A percentile compares a stretch with the other conserved stretches of the same genome.
Conservation (phyloP, 1,140 invertebrate genomes). For the Drosophila asahinai region DNA sequence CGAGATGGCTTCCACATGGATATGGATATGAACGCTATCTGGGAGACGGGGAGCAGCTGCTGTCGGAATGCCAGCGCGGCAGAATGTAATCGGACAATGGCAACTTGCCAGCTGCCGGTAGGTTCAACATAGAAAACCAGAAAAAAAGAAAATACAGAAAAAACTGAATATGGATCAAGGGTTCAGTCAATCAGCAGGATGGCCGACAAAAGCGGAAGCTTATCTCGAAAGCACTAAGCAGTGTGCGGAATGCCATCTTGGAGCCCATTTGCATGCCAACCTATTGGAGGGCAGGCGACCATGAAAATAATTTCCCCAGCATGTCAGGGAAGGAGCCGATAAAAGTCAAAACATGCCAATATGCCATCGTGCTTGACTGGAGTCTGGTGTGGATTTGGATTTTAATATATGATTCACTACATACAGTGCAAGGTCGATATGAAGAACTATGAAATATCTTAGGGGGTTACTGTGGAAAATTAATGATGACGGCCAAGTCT, state of each 20-base stretch:
- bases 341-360: constrained; percentile 76
- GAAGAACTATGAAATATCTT: no score
- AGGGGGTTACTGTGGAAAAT: no score
- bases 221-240: constrained; percentile 48
- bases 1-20: neutral
- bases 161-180: constrained; percentile 49
- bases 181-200: constrained; percentile 70
- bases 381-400: constrained; percentile 6
- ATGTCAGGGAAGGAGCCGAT: constrained; percentile 57
- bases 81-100: constrained; percentile 68
- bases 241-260: constrained; percentile 14
- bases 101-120: constrained; percentile 46
- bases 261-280: constrained; percentile 61
- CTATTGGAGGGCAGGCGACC: constrained; percentile 66
- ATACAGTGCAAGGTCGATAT: neutral
- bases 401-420: constrained; percentile 10
- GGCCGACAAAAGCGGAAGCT: constrained; percentile 70
- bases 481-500: no score
- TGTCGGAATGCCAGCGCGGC: constrained; percentile 53
- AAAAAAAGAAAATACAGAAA: neutral
- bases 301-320: constrained; percentile 74
- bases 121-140: constrained; percentile 10
- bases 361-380: constrained; percentile 9
- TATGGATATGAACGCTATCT: constrained; percentile 9
- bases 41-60: constrained; percentile 14